These are phyloP conservation scores for Chrysomallon squamiferum DNA, from an alignment of 1,140 invertebrate genomes.

Conservation along the genomic window DNA sequence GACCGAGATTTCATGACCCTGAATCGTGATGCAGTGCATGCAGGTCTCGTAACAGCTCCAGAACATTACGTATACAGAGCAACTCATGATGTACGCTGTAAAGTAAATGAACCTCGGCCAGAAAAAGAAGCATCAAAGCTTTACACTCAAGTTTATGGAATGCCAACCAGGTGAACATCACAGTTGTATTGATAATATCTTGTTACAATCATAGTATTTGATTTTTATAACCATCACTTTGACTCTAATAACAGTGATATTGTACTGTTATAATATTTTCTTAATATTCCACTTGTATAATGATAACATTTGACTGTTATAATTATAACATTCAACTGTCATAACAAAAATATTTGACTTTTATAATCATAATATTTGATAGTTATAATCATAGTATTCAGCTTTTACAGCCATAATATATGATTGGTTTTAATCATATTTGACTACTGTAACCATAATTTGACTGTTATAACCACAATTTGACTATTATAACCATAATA, in stretches of 20 bases:
- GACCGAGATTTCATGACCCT: constrained; percentile 58
- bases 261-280: not conserved
- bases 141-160: constrained; percentile 55
- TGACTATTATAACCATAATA: too few species aligned
- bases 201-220: not conserved
- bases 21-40: constrained; percentile 52
- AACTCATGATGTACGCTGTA: constrained; percentile 54
- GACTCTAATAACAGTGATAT: not conserved
- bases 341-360: too few species aligned
- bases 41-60: constrained; percentile 49
- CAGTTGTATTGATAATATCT: not conserved
- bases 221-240: not conserved
- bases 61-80: constrained; percentile 55
- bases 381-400: too few species aligned
- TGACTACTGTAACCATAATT: too few species aligned
- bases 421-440: too few species aligned
- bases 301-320: too few species aligned
- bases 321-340: too few species aligned
- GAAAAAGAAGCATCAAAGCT: constrained; percentile 42
- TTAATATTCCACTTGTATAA: too few species aligned
- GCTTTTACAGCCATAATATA: too few species aligned
- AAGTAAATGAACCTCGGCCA: constrained; percentile 33
- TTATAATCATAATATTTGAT: too few species aligned
- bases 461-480: too few species aligned
- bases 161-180: constrained; percentile 49